These are phyloP conservation scores for Xenopus laevis DNA, from an alignment of 2,113 vertebrate species.

Conservation along the genomic window DNA sequence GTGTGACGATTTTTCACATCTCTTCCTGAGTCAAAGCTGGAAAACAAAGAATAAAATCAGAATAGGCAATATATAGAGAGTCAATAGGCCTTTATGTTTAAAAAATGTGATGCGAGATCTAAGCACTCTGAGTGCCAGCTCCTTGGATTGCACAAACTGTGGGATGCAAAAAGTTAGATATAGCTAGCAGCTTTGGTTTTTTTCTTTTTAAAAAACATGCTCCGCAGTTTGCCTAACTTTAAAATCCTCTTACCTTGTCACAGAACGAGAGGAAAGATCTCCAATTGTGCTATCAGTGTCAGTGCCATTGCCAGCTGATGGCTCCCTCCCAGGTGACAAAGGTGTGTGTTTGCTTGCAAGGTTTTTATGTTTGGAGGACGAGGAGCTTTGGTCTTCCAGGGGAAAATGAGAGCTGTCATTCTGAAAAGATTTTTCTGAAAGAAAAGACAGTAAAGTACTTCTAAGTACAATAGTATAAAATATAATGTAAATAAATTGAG, in stretches of 20 bases:
- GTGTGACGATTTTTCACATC: neutral
- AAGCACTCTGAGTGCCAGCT: neutral
- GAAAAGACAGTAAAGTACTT: neutral
- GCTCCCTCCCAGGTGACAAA: constrained; percentile 14
- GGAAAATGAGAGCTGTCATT: constrained; percentile 56
- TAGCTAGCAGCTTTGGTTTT: no score
- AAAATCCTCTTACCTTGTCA: constrained; percentile 68
- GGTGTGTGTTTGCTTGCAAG: constrained; percentile 24
- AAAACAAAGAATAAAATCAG: neutral
- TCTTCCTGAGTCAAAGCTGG: constrained; percentile 13
- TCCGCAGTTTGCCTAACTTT: no score
- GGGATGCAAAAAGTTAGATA: no score
- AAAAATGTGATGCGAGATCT: no score
- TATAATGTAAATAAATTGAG: no score
- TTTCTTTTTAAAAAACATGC: no score
- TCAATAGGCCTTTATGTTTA: no score
- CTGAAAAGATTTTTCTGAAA: constrained; percentile 9
- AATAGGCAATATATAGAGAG: neutral
- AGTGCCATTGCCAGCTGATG: constrained; percentile 46
- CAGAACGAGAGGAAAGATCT: constrained; percentile 67
- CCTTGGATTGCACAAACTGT: no score
- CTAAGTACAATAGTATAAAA: no score
- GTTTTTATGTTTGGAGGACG: constrained; percentile 63
- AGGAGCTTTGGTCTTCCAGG: constrained; percentile 65
- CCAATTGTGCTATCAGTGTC: constrained; percentile 68